phyloP scores from a whole-genome alignment of 1,140 invertebrate genomes.

The Lineus longissimus region DNA sequence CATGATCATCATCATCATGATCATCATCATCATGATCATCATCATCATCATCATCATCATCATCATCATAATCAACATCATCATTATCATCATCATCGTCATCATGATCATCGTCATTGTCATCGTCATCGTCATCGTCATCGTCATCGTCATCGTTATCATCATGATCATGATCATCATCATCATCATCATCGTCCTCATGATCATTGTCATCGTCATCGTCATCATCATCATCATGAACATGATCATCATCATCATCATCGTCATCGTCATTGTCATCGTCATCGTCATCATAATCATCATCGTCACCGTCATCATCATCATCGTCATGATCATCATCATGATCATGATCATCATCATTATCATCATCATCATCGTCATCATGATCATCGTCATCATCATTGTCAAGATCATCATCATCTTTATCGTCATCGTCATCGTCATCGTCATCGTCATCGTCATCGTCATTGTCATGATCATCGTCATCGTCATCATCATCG shows the following conservation, averaged over 20 bases:
- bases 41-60: too few species aligned
- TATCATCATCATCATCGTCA: conserved; percentile 17
- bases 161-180: conserved; percentile 10
- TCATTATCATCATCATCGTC: too few species aligned
- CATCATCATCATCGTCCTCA: conserved; percentile 11
- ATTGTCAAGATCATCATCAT: too few species aligned
- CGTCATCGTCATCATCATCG: conserved; percentile 17
- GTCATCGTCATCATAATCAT: too few species aligned
- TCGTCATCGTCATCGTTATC: conserved; percentile 13
- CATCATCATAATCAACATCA: too few species aligned
- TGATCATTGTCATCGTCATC: not conserved
- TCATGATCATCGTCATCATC: too few species aligned
- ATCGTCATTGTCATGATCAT: conserved; percentile 17
- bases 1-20: conserved; percentile 6
- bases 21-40: not conserved
- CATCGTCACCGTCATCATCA: too few species aligned
- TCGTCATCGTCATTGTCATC: not conserved
- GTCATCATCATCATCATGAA: conserved; percentile 10
- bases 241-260: conserved; percentile 7
- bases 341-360: conserved; percentile 12
- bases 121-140: not conserved
- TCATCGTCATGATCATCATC: too few species aligned
- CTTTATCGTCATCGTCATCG: conserved; percentile 13
- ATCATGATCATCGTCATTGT: too few species aligned
- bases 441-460: conserved; percentile 21